These are phyloP conservation scores for Drosophila persimilis DNA, from an alignment of 1,140 invertebrate species.

Conservation along the genomic window DNA sequence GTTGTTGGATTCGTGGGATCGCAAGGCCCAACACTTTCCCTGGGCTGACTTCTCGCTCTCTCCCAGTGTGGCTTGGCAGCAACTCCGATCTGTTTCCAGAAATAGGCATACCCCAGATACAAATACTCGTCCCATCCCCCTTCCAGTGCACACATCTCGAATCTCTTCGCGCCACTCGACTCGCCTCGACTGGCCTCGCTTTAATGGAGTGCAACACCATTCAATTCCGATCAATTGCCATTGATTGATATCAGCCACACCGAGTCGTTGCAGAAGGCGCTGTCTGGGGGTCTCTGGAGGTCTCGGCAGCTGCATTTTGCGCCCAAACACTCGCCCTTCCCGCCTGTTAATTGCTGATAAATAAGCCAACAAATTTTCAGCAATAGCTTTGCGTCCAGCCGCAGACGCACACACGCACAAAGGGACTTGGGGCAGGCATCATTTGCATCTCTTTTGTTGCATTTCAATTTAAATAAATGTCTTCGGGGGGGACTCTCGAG, in stretches of 20 bases:
- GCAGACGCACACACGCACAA: neutral
- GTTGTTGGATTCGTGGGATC: too few species aligned
- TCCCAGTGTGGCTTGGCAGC: too few species aligned
- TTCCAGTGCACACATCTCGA: conserved; percentile 21
- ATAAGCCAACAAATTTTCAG: conserved; percentile 68
- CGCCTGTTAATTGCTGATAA: conserved; percentile 18
- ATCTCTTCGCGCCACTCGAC: conserved; percentile 28
- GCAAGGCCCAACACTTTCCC: too few species aligned
- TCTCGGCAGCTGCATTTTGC: conserved; percentile 52
- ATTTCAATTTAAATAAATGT: conserved; percentile 77
- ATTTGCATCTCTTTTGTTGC: conserved; percentile 54
- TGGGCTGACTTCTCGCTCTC: too few species aligned
- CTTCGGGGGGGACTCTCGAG: conserved; percentile 13
- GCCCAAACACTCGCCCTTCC: conserved; percentile 27
- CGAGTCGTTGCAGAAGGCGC: conserved; percentile 35
- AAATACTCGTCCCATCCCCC: neutral
- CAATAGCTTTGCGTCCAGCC: conserved; percentile 67
- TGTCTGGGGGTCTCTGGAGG: conserved; percentile 17
- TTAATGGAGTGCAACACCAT: conserved; percentile 55
- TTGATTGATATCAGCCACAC: conserved; percentile 65
- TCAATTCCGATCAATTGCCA: conserved; percentile 70
- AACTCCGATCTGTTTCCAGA: too few species aligned
- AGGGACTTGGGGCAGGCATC: neutral
- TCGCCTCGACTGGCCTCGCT: neutral
- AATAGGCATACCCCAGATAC: too few species aligned